Base-by-base conservation (phyloP, 1,140 invertebrate species). In the Anoplolepis gracilipes region DNA sequence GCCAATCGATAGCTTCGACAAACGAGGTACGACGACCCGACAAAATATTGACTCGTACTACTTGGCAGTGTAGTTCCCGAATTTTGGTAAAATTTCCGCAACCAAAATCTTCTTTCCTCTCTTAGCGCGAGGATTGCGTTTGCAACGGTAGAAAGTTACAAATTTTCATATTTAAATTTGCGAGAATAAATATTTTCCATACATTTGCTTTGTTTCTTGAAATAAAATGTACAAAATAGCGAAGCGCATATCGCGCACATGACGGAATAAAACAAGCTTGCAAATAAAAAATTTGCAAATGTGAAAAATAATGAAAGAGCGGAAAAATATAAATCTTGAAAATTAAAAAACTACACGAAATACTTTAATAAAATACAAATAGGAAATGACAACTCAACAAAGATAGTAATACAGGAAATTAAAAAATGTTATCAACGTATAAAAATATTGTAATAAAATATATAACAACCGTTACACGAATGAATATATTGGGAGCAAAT, bases 21-120 rank as follows among this genome's bases (percentile, higher is more conserved):
- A 88, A 87, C 87, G 88, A 87, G 87, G 39, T 77, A 65, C 81
- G 82, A 87, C 82, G 67, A 78, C 59, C 81, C 73, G 77, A 46
- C 76, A 87, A 81, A 85, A 88, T 87, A 88, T 84, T 88, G 76
- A 61, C 86, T 67, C 84, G 36, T 55, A 57, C 62, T 59, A 67
- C 59, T 85, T 73, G 78, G 36, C 78, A 46, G 67, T 61, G 78
- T 49, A 67, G 55, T 28, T 36, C 25, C 53, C 25, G 25, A 57
- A 70, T 81, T 81, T 81, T 53, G 53, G 2, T 13, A 28, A 82
- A 72, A 72, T 82, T 82, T 59, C 28, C 53, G 28, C n/a, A 42
- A 36, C 33, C 42, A 33, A 59, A 42, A 46, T 69, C 46, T 16
- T 4, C 19, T 57, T 39, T n/a, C 5, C 30, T 36, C n/a, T 30